Evolutionary conservation across 2,888 invertebrate genomes (phyloP).

Genomic region (Yponomeuta sedellus): DNA sequence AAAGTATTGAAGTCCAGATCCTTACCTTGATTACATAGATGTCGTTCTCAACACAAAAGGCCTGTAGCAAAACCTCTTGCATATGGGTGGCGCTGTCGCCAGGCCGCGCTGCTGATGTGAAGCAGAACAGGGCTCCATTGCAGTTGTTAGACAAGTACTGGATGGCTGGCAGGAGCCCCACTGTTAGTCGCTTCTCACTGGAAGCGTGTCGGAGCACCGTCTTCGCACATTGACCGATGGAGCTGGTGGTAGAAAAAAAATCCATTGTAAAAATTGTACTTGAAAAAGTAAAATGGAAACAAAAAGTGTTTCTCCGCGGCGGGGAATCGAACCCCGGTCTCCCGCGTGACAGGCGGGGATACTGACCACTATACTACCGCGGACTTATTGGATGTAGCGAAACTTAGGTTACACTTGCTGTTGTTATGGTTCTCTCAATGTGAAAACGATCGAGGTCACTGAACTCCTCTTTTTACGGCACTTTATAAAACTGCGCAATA

Average conservation of each 20-base stretch:
- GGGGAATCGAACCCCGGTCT: slow-evolving; percentile 63
- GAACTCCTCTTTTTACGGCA: neutral
- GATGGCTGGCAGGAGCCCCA: slow-evolving; percentile 80
- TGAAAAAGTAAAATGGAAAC: neutral
- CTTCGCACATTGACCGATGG: slow-evolving; percentile 69
- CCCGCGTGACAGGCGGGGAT: slow-evolving; percentile 78
- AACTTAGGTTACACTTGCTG: slow-evolving; percentile 16
- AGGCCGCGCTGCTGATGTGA: slow-evolving; percentile 80
- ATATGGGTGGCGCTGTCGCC: slow-evolving; percentile 87
- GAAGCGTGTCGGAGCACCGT: slow-evolving; percentile 73
- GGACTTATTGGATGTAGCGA: slow-evolving; percentile 22
- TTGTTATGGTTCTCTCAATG: neutral
- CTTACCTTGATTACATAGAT: slow-evolving; percentile 84
- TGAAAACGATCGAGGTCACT: neutral
- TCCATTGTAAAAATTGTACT: slow-evolving; percentile 10
- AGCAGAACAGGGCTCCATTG: slow-evolving; percentile 80
- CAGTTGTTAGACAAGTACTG: slow-evolving; percentile 75
- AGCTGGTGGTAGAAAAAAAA: slow-evolving; percentile 50
- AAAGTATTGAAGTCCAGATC: neutral
- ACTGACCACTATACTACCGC: slow-evolving; percentile 77
- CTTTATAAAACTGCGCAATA: neutral
- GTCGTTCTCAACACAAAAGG: slow-evolving; percentile 87
- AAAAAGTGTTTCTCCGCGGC: slow-evolving; percentile 22
- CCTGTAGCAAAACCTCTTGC: slow-evolving; percentile 85
- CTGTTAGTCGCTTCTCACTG: slow-evolving; percentile 76